A percentile compares a stretch with the other conserved stretches of the same genome.
Conservation (phyloP, 2,113 vertebrate genomes). For the Rhinoptilus africanus region DNA sequence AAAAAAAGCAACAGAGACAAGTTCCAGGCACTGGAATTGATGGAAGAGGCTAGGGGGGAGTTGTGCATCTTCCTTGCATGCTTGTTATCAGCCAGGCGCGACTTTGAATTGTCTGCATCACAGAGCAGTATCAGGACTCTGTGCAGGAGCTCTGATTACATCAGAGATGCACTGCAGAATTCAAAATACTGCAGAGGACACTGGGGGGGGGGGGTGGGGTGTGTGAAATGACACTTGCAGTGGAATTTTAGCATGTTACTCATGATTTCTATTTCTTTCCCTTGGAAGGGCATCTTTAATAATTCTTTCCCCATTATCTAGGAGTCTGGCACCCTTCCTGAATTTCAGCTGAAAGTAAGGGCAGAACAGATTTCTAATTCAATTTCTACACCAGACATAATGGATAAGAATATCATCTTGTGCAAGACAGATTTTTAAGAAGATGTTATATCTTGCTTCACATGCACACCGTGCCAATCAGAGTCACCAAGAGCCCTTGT, state of each 20-base stretch:
- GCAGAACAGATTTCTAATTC: constrained; percentile 10
- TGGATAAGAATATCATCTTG: background rate
- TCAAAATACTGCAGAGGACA: constrained; percentile 71
- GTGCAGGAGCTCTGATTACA: constrained; percentile 67
- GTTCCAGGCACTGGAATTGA: background rate
- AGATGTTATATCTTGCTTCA: background rate
- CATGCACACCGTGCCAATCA: background rate
- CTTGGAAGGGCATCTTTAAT: constrained; percentile 13
- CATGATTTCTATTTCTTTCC: background rate
- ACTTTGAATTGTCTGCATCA: constrained; percentile 51
- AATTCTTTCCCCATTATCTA: constrained; percentile 2
- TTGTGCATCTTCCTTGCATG: background rate
- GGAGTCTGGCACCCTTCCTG: constrained; percentile 19
- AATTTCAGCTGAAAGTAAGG: background rate
- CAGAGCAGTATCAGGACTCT: constrained; percentile 46
- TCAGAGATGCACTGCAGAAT: constrained; percentile 75
- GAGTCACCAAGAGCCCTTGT: background rate
- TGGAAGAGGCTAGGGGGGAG: background rate
- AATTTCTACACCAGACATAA: background rate
- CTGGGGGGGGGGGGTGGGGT: background rate
- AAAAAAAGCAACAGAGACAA: background rate
- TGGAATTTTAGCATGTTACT: constrained; percentile 49
- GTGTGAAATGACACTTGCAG: background rate
- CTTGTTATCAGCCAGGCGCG: constrained; percentile 25
- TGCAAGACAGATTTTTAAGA: background rate